Conservation (phyloP, 2,888 invertebrate species). For the Rhyacophila evoluta region DNA sequence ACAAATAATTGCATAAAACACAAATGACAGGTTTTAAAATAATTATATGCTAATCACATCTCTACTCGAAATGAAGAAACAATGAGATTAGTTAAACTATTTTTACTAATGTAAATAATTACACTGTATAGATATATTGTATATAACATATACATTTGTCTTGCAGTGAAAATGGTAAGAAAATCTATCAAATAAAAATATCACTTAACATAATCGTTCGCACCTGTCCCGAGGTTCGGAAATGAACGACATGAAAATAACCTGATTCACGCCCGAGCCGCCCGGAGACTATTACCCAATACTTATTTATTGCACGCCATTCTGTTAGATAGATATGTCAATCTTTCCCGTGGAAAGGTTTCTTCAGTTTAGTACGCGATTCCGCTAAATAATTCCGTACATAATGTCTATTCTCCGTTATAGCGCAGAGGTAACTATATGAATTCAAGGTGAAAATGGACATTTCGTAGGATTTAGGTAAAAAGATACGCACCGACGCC, state of each 20-base stretch:
- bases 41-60: too few species aligned
- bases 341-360: not conserved
- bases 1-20: too few species aligned
- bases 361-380: conserved; percentile 2
- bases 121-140: too few species aligned
- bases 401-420: not conserved
- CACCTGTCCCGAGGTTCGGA: not conserved
- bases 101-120: too few species aligned
- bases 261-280: conserved; percentile 6
- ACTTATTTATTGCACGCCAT: conserved; percentile 22
- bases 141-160: too few species aligned
- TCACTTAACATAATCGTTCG: not conserved
- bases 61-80: too few species aligned
- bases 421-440: not conserved
- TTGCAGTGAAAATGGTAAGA: too few species aligned
- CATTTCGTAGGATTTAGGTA: not conserved
- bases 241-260: not conserved
- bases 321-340: conserved; percentile 15
- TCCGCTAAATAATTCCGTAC: not conserved
- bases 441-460: not conserved
- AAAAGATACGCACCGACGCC: too few species aligned
- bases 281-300: conserved; percentile 10
- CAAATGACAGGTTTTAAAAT: too few species aligned
- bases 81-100: too few species aligned
- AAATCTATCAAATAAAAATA: too few species aligned